Evolutionary conservation across 2,888 invertebrate species (phyloP).

Genomic region (Dynastes grantii): DNA sequence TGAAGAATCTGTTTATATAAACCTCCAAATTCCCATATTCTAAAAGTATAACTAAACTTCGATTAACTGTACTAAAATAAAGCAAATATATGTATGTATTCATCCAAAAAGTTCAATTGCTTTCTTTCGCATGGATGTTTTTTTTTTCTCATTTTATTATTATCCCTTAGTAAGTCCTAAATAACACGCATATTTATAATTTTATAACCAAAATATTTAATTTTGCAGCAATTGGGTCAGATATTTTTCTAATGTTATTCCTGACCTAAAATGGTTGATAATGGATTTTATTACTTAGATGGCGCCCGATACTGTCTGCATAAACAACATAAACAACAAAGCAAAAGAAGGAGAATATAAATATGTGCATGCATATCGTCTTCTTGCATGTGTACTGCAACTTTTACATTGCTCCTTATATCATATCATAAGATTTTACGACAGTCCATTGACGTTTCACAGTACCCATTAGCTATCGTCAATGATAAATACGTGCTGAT

Average conservation of each 20-base stretch:
- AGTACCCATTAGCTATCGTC: no score
- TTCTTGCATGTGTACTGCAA: background rate
- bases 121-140: no score
- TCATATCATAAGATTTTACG: background rate
- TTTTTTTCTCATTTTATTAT: no score
- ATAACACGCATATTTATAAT: background rate
- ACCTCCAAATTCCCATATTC: no score
- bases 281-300: conserved; percentile 20
- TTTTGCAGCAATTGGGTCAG: background rate
- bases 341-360: no score
- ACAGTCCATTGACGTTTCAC: background rate
- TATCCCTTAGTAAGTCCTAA: no score
- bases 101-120: no score
- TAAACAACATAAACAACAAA: conserved; percentile 27
- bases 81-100: no score
- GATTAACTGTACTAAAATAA: no score
- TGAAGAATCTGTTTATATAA: no score
- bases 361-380: background rate
- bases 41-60: no score
- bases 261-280: conserved; percentile 7
- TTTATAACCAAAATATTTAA: background rate
- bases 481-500: no score
- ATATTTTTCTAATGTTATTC: background rate
- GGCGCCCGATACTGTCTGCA: conserved; percentile 27
- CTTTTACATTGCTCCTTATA: background rate